These are phyloP conservation scores for Cremastinae sp. DNA, from an alignment of 2,888 invertebrate species.

Conservation along the genomic window DNA sequence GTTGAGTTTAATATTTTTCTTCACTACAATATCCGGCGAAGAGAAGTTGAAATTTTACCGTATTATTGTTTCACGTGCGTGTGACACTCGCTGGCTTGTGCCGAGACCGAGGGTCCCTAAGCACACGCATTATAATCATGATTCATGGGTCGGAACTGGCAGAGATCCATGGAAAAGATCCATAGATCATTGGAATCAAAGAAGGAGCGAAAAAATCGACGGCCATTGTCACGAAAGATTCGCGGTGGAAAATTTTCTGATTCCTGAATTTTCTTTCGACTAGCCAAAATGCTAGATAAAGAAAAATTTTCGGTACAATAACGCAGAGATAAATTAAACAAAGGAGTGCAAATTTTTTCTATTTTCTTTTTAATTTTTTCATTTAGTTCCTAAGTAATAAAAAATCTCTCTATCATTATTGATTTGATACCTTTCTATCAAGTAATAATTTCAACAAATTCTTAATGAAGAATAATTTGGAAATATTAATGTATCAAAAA, in stretches of 20 bases:
- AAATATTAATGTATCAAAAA: too few species aligned
- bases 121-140: slow-evolving; percentile 15
- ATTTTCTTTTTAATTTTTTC: too few species aligned
- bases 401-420: too few species aligned
- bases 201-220: slow-evolving; percentile 12
- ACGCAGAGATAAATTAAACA: too few species aligned
- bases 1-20: slow-evolving; percentile 19
- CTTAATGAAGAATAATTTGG: too few species aligned
- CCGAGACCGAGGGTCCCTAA: slow-evolving; percentile 9
- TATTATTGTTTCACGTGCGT: slow-evolving; percentile 48
- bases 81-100: slow-evolving; percentile 30
- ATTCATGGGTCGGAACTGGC: slow-evolving; percentile 50
- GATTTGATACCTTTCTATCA: too few species aligned
- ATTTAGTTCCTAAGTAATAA: too few species aligned
- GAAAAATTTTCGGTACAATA: too few species aligned
- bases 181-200: slow-evolving; percentile 34
- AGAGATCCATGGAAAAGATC: slow-evolving; percentile 56
- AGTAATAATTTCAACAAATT: too few species aligned
- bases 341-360: too few species aligned
- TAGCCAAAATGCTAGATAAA: too few species aligned
- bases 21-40: slow-evolving; percentile 17
- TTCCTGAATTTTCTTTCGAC: too few species aligned
- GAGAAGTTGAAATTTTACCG: slow-evolving; percentile 12
- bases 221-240: not conserved
- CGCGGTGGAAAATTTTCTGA: slow-evolving; percentile 3